Percentiles rank a stretch among this genome's conserved stretches.
Conservation (phyloP, 53 echinoderm and acorn worm genomes). For the Stichopus horrens region DNA sequence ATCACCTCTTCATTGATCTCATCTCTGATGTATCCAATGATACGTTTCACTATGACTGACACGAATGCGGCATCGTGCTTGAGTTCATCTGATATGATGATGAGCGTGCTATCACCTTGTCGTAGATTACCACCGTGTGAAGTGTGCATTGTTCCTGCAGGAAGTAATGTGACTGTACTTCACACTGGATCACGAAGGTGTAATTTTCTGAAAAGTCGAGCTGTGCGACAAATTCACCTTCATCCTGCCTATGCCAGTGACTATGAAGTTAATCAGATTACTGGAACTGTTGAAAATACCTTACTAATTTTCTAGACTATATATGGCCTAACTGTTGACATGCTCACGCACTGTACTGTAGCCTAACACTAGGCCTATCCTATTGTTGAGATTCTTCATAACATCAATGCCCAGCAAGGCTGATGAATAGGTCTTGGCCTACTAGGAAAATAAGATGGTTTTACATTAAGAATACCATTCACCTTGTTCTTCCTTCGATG, state of each 20-base stretch:
- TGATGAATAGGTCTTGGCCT: too few relatives aligned
- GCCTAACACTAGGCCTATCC: too few relatives aligned
- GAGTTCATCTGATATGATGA: conserved; percentile 32
- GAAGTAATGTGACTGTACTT: conserved; percentile 18
- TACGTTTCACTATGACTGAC: conserved; percentile 13
- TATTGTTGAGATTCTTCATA: too few relatives aligned
- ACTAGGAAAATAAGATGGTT: too few relatives aligned
- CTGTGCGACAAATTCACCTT: neutral
- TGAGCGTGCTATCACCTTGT: conserved; percentile 12
- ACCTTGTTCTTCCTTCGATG: too few relatives aligned
- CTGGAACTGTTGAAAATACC: too few relatives aligned
- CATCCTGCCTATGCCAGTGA: neutral
- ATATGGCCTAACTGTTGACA: too few relatives aligned
- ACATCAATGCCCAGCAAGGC: too few relatives aligned
- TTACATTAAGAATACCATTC: too few relatives aligned
- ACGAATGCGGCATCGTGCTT: conserved; percentile 28
- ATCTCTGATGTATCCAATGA: conserved; percentile 1
- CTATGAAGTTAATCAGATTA: too few relatives aligned
- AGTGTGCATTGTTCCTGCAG: conserved; percentile 30
- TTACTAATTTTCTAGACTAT: too few relatives aligned
- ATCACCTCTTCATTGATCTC: neutral
- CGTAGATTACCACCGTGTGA: conserved; percentile 1
- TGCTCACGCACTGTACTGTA: too few relatives aligned
- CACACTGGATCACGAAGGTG: conserved; percentile 29
- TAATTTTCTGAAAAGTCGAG: conserved; percentile 26